These are phyloP conservation scores for Chiloscyllium plagiosum DNA, from an alignment of 2,113 vertebrate genomes.

Conservation along the genomic window DNA sequence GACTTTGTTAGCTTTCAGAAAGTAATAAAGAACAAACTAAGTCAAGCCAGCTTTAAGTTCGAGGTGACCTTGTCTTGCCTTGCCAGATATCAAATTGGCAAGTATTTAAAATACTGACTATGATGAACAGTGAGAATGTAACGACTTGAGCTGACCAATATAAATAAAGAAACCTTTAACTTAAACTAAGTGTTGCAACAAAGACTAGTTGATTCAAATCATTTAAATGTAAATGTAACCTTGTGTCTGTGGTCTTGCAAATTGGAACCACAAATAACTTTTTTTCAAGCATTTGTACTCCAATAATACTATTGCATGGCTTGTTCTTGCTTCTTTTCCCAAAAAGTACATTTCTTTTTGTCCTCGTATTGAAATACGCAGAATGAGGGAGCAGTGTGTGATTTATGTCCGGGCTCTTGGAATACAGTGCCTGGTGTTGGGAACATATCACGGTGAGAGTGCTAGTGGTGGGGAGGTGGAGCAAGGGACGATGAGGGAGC, in stretches of 20 bases:
- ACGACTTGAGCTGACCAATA: neutral
- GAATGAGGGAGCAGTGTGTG: neutral
- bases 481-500: neutral
- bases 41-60: neutral
- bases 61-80: neutral
- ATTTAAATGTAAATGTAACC: slow-evolving; percentile 14
- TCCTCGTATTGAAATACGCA: neutral
- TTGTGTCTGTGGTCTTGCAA: neutral
- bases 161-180: neutral
- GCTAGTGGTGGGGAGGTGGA: too few species aligned
- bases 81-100: neutral
- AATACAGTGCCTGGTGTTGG: neutral
- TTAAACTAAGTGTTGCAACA: neutral
- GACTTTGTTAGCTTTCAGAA: neutral
- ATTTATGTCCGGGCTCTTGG: neutral
- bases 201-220: neutral
- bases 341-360: neutral
- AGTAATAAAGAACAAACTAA: slow-evolving; percentile 16
- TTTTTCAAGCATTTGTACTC: neutral
- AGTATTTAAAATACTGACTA: neutral
- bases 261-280: neutral
- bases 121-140: neutral
- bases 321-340: neutral
- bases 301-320: neutral
- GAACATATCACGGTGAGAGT: neutral